Evolutionary conservation across 2,888 invertebrate genomes (phyloP).

Genomic region (Drosophila demipolita): DNA sequence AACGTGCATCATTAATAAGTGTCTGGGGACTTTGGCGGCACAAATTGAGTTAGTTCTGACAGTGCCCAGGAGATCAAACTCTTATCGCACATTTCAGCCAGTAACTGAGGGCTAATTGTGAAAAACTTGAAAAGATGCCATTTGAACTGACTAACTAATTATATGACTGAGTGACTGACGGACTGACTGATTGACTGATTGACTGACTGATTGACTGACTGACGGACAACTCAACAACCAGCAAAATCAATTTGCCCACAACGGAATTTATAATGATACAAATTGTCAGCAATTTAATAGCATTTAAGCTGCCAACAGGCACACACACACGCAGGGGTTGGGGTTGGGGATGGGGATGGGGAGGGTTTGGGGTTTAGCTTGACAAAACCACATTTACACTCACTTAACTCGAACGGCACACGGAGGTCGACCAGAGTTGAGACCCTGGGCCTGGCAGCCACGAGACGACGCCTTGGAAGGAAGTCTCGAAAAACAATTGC

Average conservation of each 20-base stretch:
- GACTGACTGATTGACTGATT: conserved; percentile 3
- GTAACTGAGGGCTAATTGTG: conserved; percentile 55
- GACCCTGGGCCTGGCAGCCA: conserved; percentile 30
- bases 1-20: conserved; percentile 82
- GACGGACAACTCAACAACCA: conserved; percentile 1
- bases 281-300: conserved; percentile 80
- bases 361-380: conserved; percentile 17
- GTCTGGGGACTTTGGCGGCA: conserved; percentile 66
- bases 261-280: conserved; percentile 54
- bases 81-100: neutral
- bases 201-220: conserved; percentile 6
- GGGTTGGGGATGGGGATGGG: neutral
- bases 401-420: conserved; percentile 69
- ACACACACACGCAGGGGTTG: neutral
- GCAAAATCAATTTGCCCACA: conserved; percentile 45
- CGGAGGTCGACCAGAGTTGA: conserved; percentile 42
- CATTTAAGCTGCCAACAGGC: conserved; percentile 69
- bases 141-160: conserved; percentile 3
- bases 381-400: conserved; percentile 71
- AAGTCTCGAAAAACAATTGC: conserved; percentile 67
- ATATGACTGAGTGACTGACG: conserved; percentile 1
- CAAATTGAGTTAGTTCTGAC: conserved; percentile 64
- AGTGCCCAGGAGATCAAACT: conserved; percentile 31
- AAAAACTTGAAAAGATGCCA: conserved; percentile 48
- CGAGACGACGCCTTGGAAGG: conserved; percentile 29